Evolutionary conservation across 2,888 invertebrate genomes (phyloP).

Genomic region (Drosophila koepferae): DNA sequence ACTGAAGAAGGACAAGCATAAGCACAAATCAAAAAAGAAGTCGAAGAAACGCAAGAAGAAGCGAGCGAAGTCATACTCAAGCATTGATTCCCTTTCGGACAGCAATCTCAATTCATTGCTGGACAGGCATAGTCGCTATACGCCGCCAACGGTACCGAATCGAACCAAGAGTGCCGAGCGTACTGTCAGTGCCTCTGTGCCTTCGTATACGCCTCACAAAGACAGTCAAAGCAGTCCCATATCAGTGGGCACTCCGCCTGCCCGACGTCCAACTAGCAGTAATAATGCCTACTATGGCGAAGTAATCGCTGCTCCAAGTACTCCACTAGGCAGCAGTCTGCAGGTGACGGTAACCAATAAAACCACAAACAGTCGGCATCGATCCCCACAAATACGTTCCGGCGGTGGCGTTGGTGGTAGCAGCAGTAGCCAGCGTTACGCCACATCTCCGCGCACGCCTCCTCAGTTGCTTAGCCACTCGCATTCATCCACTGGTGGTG

Average conservation of each 20-base stretch:
- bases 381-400: constrained; percentile 64
- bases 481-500: constrained; percentile 28
- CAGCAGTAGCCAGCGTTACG: constrained; percentile 73
- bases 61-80: constrained; percentile 89
- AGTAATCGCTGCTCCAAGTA: constrained; percentile 44
- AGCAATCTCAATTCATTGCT: constrained; percentile 85
- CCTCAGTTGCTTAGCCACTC: constrained; percentile 73
- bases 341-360: constrained; percentile 83
- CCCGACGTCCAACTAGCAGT: constrained; percentile 81
- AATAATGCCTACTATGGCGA: constrained; percentile 78
- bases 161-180: constrained; percentile 70
- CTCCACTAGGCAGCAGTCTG: constrained; percentile 66
- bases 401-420: constrained; percentile 18
- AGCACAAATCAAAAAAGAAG: constrained; percentile 91
- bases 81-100: constrained; percentile 88
- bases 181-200: constrained; percentile 64
- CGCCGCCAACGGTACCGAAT: constrained; percentile 80
- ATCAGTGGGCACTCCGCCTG: constrained; percentile 84
- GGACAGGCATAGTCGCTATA: constrained; percentile 81
- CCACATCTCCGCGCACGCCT: constrained; percentile 84
- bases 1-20: constrained; percentile 87
- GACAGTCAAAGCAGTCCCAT: constrained; percentile 83
- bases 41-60: constrained; percentile 89
- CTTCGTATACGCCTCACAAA: constrained; percentile 75
- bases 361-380: constrained; percentile 70